Conservation (phyloP, 1,140 invertebrate species). For the Formica exsecta region DNA sequence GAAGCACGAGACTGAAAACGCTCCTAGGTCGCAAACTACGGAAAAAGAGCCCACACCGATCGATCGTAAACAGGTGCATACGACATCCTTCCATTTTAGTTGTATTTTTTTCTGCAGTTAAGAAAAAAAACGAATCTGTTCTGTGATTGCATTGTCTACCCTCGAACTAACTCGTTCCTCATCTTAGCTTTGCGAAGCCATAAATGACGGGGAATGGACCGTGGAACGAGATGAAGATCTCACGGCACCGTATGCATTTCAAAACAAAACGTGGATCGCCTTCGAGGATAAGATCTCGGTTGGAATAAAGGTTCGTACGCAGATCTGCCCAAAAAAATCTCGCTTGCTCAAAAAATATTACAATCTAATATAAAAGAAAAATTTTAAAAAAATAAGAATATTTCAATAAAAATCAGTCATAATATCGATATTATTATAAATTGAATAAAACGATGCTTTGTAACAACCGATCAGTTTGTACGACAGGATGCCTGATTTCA, state of each 20-base stretch:
- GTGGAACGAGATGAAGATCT: conserved; percentile 93
- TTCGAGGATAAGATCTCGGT: conserved; percentile 91
- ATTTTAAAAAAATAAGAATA: too few species aligned
- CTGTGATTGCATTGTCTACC: background rate
- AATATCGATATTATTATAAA: too few species aligned
- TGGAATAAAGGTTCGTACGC: conserved; percentile 89
- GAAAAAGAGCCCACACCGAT: conserved; percentile 87
- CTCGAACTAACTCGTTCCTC: background rate
- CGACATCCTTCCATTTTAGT: background rate
- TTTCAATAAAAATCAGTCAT: too few species aligned
- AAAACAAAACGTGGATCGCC: conserved; percentile 91
- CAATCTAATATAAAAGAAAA: too few species aligned
- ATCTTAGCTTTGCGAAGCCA: conserved; percentile 88
- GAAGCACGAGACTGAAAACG: conserved; percentile 89
- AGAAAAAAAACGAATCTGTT: background rate
- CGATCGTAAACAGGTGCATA: conserved; percentile 87
- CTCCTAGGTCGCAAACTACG: conserved; percentile 89
- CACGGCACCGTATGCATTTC: conserved; percentile 92
- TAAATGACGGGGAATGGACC: conserved; percentile 90
- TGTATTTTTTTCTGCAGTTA: background rate
- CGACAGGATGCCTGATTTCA: conserved; percentile 70
- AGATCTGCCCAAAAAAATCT: conserved; percentile 6
- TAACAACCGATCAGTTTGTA: too few species aligned
- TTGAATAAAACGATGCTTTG: too few species aligned
- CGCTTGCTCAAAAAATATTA: background rate